These are phyloP conservation scores for Notospermus geniculatus DNA, from an alignment of 1,140 invertebrate genomes.

Conservation along the genomic window DNA sequence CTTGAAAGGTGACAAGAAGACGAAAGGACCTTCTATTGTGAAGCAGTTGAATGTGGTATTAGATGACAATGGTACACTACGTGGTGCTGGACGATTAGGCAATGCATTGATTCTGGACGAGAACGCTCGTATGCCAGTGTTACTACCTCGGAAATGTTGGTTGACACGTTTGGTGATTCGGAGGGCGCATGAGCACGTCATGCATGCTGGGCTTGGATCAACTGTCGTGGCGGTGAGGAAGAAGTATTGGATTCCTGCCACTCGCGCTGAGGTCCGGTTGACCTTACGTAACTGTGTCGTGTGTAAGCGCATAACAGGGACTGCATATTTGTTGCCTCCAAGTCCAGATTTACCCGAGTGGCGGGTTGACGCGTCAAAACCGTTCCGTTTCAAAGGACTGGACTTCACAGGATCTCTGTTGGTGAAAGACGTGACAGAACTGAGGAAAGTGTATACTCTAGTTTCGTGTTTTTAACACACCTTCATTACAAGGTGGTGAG, in stretches of 20 bases:
- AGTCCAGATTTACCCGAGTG: background rate
- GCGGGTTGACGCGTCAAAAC: constrained; percentile 1
- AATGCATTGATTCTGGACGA: background rate
- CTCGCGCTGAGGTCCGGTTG: background rate
- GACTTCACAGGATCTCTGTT: constrained; percentile 1
- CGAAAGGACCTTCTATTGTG: constrained; percentile 3
- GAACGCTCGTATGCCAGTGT: background rate
- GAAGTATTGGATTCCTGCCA: too few relatives aligned
- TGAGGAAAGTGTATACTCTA: constrained; percentile 7
- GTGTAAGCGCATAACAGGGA: background rate
- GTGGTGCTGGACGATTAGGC: background rate
- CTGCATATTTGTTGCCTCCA: background rate
- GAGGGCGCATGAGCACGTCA: too few relatives aligned
- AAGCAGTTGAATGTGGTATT: background rate
- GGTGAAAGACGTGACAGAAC: background rate
- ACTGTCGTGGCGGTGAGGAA: too few relatives aligned
- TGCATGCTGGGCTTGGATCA: too few relatives aligned
- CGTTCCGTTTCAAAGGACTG: background rate
- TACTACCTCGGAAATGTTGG: background rate
- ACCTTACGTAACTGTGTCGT: background rate
- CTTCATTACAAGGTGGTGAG: too few relatives aligned
- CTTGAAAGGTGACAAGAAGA: background rate
- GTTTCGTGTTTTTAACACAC: too few relatives aligned
- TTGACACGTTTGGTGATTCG: too few relatives aligned
- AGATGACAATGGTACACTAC: background rate